Percentiles rank a stretch among this genome's conserved stretches.
Evolutionary conservation across 2,888 invertebrate genomes (phyloP).

Genomic region (Noctuana brunneofusca): DNA sequence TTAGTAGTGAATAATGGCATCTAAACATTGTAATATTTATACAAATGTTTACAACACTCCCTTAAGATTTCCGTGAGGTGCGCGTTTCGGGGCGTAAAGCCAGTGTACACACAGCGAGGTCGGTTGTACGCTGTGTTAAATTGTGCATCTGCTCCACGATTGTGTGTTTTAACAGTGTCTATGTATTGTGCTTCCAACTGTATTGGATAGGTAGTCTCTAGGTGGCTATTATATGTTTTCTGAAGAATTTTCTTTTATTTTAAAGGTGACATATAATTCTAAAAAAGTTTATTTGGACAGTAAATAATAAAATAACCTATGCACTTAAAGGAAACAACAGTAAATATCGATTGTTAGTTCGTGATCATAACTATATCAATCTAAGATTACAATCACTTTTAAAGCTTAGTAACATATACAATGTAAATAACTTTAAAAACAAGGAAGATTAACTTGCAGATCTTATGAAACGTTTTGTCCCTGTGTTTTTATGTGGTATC

Average conservation of each 20-base stretch:
- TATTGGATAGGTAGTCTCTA: constrained; percentile 13
- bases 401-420: neutral
- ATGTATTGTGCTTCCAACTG: constrained; percentile 23
- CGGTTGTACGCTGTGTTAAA: constrained; percentile 27
- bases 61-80: neutral
- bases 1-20: neutral
- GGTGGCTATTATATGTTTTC: constrained; percentile 7
- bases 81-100: neutral
- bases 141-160: constrained; percentile 25
- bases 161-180: constrained; percentile 29
- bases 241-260: neutral
- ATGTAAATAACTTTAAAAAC: neutral
- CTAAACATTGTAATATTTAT: neutral
- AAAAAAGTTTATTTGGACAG: neutral
- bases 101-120: constrained; percentile 16
- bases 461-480: constrained; percentile 2
- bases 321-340: neutral
- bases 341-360: neutral
- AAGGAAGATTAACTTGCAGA: neutral
- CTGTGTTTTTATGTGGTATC: constrained; percentile 7
- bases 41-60: neutral
- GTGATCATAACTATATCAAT: neutral
- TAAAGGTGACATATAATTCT: neutral
- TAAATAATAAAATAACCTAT: neutral
- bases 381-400: neutral